phyloP scores from a whole-genome alignment of 2,113 vertebrate species.

The Atherinomorus stipes region DNA sequence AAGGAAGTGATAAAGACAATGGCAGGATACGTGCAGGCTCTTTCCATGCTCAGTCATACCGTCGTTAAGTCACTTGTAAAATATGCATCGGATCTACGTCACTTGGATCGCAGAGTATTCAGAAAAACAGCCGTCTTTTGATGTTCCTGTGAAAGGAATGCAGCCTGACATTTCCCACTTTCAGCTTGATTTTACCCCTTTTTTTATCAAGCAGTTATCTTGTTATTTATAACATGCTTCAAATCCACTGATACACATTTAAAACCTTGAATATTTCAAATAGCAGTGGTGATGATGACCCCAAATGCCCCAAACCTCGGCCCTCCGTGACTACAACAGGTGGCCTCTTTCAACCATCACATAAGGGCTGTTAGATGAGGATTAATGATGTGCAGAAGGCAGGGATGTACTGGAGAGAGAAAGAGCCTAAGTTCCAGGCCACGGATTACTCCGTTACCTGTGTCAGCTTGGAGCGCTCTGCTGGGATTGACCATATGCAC shows the following conservation, averaged over 20 bases:
- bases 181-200: conserved; percentile 12
- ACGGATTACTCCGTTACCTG: conserved; percentile 77
- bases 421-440: conserved; percentile 63
- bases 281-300: conserved; percentile 6
- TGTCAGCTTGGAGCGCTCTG: conserved; percentile 68
- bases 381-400: conserved; percentile 72
- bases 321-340: conserved; percentile 61
- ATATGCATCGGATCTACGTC: conserved; percentile 31
- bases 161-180: background rate
- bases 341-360: conserved; percentile 71
- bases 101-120: conserved; percentile 21
- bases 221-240: background rate
- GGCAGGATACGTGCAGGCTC: conserved; percentile 69
- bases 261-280: background rate
- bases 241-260: background rate
- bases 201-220: background rate
- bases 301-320: conserved; percentile 17
- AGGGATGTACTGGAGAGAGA: conserved; percentile 51
- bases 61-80: conserved; percentile 56
- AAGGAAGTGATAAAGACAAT: conserved; percentile 75
- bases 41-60: conserved; percentile 47
- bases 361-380: conserved; percentile 64
- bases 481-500: conserved; percentile 59
- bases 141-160: conserved; percentile 43
- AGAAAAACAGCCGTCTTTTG: conserved; percentile 17